A percentile compares a stretch with the other conserved stretches of the same genome.
Evolutionary conservation across 1,140 invertebrate species (phyloP).

Genomic region (Zaprionus davidi): DNA sequence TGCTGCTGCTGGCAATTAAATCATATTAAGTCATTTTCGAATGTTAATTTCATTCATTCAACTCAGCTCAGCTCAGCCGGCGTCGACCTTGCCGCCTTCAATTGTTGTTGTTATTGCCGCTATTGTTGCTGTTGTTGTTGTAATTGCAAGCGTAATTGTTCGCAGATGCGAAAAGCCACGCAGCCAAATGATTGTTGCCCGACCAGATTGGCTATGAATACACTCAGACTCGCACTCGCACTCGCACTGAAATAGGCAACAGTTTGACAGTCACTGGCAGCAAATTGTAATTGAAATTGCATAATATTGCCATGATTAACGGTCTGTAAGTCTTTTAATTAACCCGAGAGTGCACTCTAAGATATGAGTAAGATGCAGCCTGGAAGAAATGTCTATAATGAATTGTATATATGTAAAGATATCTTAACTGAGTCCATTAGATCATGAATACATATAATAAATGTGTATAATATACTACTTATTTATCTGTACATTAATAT

Average conservation of each 20-base stretch:
- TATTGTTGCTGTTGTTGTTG: neutral
- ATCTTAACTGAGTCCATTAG: no score
- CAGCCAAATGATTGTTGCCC: constrained; percentile 47
- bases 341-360: neutral
- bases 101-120: constrained; percentile 30
- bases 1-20: constrained; percentile 51
- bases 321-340: neutral
- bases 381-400: no score
- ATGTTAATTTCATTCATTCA: constrained; percentile 56
- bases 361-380: no score
- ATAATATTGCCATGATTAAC: neutral
- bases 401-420: no score
- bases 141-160: constrained; percentile 26
- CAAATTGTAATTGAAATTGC: neutral
- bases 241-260: neutral
- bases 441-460: no score
- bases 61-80: constrained; percentile 16
- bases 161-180: constrained; percentile 17
- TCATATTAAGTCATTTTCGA: constrained; percentile 73
- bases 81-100: constrained; percentile 72
- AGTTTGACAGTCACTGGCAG: constrained; percentile 17
- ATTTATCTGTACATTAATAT: no score
- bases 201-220: constrained; percentile 54
- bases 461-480: neutral
- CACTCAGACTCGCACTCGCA: neutral